Conservation (phyloP, 2,888 invertebrate species). For the Meghimatium bilineatum region DNA sequence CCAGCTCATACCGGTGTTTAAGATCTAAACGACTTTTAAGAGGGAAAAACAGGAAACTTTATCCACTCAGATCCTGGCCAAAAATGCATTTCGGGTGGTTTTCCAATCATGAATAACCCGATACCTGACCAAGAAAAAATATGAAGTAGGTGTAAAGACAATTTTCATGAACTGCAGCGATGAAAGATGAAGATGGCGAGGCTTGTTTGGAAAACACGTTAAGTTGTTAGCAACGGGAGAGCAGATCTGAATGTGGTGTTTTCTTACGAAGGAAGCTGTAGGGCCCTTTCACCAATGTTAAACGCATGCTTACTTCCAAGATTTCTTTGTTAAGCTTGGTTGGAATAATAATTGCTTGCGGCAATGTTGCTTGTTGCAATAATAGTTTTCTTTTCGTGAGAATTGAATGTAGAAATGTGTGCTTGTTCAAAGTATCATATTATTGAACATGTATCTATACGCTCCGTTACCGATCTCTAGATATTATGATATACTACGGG, state of each 20-base stretch:
- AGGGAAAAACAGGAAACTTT: constrained; percentile 26
- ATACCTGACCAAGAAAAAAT: constrained; percentile 39
- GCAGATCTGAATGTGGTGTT: not conserved
- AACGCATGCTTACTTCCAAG: not conserved
- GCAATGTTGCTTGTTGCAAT: not conserved
- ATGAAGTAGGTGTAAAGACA: constrained; percentile 38
- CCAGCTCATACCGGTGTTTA: constrained; percentile 30
- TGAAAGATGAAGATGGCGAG: constrained; percentile 28
- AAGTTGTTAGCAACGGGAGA: constrained; percentile 37
- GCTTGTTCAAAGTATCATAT: not conserved
- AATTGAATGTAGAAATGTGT: not conserved
- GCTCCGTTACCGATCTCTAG: too few relatives aligned
- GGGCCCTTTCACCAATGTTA: not conserved
- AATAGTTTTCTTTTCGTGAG: not conserved
- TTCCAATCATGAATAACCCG: constrained; percentile 38
- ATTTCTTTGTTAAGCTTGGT: constrained; percentile 8
- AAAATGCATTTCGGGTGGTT: constrained; percentile 40
- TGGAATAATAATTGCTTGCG: not conserved
- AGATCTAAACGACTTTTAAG: constrained; percentile 46
- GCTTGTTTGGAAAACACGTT: constrained; percentile 31
- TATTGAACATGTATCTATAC: not conserved
- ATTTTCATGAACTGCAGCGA: constrained; percentile 43
- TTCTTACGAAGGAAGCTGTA: constrained; percentile 18
- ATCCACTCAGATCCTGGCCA: constrained; percentile 43
- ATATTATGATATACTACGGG: too few relatives aligned